Percentiles rank a stretch among this genome's conserved stretches.
phyloP scores from a whole-genome alignment of 2,113 vertebrate species.

The Caranx melampygus region DNA sequence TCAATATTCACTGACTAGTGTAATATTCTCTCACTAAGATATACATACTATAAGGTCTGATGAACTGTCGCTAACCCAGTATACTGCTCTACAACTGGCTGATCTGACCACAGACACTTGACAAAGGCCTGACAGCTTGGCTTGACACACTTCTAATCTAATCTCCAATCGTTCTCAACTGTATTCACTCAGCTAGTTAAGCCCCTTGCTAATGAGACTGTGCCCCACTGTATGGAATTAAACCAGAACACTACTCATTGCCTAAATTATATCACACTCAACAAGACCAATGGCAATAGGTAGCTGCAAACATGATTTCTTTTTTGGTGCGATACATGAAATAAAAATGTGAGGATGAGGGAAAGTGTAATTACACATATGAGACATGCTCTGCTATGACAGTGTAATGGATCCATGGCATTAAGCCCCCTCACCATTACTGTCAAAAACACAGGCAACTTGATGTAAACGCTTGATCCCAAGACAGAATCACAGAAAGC shows the following conservation, averaged over 20 bases:
- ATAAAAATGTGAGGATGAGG: background rate
- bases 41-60: background rate
- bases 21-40: background rate
- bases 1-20: background rate
- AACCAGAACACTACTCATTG: slow-evolving; percentile 64
- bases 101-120: slow-evolving; percentile 60
- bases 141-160: slow-evolving; percentile 77
- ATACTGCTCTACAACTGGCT: slow-evolving; percentile 25
- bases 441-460: slow-evolving; percentile 2
- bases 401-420: background rate
- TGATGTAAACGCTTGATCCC: background rate
- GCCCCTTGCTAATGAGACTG: slow-evolving; percentile 72
- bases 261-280: slow-evolving; percentile 56
- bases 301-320: slow-evolving; percentile 28
- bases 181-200: slow-evolving; percentile 75
- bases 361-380: background rate
- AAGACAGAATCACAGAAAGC: slow-evolving; percentile 1
- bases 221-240: slow-evolving; percentile 68
- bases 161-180: slow-evolving; percentile 73
- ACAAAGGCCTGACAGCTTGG: slow-evolving; percentile 72
- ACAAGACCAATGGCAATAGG: slow-evolving; percentile 31
- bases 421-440: background rate
- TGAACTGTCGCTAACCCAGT: background rate
- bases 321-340: slow-evolving; percentile 8
- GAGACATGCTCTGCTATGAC: background rate